A percentile compares a stretch with the other conserved stretches of the same genome.
phyloP scores from a whole-genome alignment of 2,888 invertebrate genomes.

The Cenopis cana region DNA sequence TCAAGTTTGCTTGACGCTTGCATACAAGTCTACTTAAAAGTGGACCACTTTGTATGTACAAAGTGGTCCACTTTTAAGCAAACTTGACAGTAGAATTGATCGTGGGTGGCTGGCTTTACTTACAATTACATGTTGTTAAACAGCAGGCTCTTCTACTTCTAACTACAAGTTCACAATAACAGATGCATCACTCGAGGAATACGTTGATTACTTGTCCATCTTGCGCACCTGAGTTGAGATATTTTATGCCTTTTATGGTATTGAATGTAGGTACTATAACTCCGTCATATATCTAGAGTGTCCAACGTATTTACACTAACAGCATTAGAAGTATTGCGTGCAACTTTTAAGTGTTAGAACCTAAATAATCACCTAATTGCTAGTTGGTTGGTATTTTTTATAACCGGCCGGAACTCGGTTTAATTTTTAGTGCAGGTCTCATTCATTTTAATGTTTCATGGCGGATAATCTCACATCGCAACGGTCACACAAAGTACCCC shows the following conservation, averaged over 20 bases:
- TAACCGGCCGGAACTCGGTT: not conserved
- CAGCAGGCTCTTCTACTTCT: not conserved
- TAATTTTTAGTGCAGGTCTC: not conserved
- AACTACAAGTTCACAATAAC: not conserved
- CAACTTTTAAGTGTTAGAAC: not conserved
- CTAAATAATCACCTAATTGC: not conserved
- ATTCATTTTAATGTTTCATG: not conserved
- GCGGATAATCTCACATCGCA: not conserved
- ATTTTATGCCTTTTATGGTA: not conserved
- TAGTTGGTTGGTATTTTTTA: not conserved
- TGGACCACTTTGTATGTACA: too few species aligned
- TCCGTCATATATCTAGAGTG: not conserved
- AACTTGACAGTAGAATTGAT: too few species aligned
- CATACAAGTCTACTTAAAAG: too few species aligned
- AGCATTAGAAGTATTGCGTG: not conserved
- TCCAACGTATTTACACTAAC: not conserved
- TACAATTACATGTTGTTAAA: not conserved
- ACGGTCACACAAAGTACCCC: not conserved
- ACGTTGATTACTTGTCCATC: not conserved
- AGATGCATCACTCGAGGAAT: not conserved
- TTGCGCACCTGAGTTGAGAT: not conserved
- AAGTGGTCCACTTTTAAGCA: too few species aligned
- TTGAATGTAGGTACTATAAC: not conserved
- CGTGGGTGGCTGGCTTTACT: too few species aligned
- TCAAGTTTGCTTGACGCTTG: too few species aligned